Conservation (phyloP, 2,113 vertebrate genomes). For the Sphyrna mokarran region DNA sequence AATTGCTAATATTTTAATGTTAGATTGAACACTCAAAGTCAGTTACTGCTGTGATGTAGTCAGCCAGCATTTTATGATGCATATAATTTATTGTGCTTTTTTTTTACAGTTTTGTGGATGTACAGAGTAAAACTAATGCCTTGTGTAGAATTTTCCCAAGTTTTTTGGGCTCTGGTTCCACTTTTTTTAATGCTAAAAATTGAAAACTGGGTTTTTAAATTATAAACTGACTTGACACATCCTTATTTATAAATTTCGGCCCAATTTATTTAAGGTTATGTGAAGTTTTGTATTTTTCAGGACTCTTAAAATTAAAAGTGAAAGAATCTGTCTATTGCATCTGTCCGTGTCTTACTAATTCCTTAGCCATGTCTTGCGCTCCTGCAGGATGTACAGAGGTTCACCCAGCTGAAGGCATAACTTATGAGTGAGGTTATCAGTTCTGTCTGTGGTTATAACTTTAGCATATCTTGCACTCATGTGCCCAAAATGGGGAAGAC, state of each 20-base stretch:
- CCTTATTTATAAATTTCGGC: not conserved
- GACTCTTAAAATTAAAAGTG: not conserved
- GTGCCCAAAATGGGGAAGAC: not conserved
- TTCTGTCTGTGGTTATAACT: not conserved
- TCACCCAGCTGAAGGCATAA: not conserved
- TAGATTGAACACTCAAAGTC: no score
- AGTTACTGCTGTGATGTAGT: no score
- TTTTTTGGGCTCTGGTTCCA: no score
- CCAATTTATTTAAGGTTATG: not conserved
- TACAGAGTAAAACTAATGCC: not conserved
- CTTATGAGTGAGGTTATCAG: not conserved
- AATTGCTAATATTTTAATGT: no score
- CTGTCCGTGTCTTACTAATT: not conserved
- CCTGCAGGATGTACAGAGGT: not conserved
- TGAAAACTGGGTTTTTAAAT: not conserved
- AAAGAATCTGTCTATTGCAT: not conserved
- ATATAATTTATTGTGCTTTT: no score
- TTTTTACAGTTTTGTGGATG: not conserved
- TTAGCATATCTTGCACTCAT: not conserved
- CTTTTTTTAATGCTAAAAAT: not conserved
- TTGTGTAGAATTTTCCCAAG: no score
- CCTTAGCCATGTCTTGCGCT: not conserved
- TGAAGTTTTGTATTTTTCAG: not conserved
- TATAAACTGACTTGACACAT: no score
- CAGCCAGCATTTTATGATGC: no score